Evolutionary conservation across 2,797 vertebrate genomes (phyloP), one percentile per base, ranked within the genome.

Genomic region (Morelia viridis): DNA sequence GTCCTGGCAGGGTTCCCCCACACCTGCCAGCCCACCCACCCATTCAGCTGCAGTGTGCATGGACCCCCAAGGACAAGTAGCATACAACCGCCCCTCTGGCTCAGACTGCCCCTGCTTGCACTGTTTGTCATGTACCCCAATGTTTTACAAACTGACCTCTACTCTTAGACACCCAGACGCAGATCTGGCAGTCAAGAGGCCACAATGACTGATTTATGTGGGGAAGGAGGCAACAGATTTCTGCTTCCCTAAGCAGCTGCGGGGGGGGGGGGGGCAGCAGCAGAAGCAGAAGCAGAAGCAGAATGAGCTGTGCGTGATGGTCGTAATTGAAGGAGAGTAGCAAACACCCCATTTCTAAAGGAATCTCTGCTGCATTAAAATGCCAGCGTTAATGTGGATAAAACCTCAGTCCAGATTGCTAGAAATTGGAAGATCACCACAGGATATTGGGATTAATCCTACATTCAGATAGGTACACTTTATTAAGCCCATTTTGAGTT

Each of bases 131-230:
- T 87, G 89, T 24, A 87, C 89, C 92, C 84, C 58, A 68, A 64
- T 62, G 5, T 35, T 80, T 87, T 90, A 9, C 57, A 86, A 87
- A 26, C 65, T 90, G 92, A 90, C 58, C 58, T 83, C 65, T 64
- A 65, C 3, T 26, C 58, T 6, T 26, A 87, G 85, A n/a, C 58
- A 7, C 28, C 17, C 17, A 62, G 46, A 31, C 11, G 2, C 68
- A 88, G 15, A 26, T 41, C 58, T 87, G 92, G 85, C 89, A 83
- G 58, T 13, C 11, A 19, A 60, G 85, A 83, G 24, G 46, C 22
- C 56, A 2, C 13, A 17, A 56, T 84, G 87, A 87, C 46, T 92
- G 89, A 92, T 87, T 90, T 90, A 90, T 92, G 65, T 24, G 85
- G 17, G 58, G 84, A 46, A 90, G 19, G 71, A 83, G n/a, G 84